Base-by-base conservation (phyloP, 2,797 vertebrate genomes). In the Aulostomus chinensis region DNA sequence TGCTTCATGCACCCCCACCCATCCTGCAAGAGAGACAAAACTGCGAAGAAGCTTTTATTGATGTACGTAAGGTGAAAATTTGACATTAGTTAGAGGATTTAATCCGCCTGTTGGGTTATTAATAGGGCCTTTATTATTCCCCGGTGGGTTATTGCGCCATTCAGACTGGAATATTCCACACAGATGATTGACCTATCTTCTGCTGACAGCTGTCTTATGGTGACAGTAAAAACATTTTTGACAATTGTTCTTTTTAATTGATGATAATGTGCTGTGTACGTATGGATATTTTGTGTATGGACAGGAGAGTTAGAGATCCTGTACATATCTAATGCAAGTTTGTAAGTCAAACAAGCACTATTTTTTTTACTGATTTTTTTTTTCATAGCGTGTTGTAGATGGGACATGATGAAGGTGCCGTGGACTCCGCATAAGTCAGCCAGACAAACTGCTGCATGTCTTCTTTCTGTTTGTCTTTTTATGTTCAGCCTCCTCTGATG, bases 131-230 rank as follows among this genome's bases (percentile, higher is more conserved):
- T 29, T 24, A 43, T 39, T 26, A 51, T 25, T 57, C 64, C 65
- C 63, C 18, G 39, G 54, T 73, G 78, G 70, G 72, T 69, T 75
- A 13, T 18, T 30, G 76, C 54, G 32, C 76, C 74, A 39, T 45
- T 63, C 61, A 79, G 40, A 65, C 80, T 83, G 84, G 87, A 85
- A 86, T 81, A 81, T 87, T 87, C 83, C 79, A 81, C 74, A 50
- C 58, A 70, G 72, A 75, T 69, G 81, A 84, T 20, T 76, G 83
- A 72, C 77, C 80, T 84, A 57, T 59, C 55, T 65, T 24, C 58
- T 38, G 50, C 69, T 48, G 81, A 82, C 80, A 86, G 68, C 68
- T 81, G 76, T 67, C 70, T 78, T 46, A 49, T 51, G 65, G 54
- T 63, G 77, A 72, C 3, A 4, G 5, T 30, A 59, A 54, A 60